Percentiles rank a stretch among this genome's conserved stretches.
Conservation (phyloP, 2,113 vertebrate species). For the Halcyon malimbica region DNA sequence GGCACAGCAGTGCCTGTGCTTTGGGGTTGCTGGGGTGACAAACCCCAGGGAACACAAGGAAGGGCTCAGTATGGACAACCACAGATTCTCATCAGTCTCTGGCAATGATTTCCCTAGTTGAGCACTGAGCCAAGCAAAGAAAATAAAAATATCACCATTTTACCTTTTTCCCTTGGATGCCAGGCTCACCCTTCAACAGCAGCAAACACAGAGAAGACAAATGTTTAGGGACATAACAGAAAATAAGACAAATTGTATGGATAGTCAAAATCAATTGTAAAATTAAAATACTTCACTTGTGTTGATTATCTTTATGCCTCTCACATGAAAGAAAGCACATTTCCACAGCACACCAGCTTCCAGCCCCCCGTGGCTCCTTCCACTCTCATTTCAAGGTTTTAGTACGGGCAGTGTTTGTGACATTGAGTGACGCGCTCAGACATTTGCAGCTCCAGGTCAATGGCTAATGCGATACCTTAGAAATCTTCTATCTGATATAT, state of each 20-base stretch:
- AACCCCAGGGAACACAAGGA: not conserved
- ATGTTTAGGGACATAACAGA: not conserved
- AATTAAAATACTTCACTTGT: not conserved
- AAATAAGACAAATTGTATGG: not conserved
- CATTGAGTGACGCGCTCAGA: not conserved
- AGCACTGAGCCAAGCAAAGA: not conserved
- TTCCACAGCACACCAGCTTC: not conserved
- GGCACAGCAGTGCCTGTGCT: not conserved
- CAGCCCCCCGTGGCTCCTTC: not conserved
- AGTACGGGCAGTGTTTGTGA: not conserved
- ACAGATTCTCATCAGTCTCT: accelerated
- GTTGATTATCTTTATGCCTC: not conserved
- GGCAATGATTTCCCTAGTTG: not conserved
- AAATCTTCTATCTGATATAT: not conserved
- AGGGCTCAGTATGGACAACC: not conserved
- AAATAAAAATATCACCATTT: not conserved
- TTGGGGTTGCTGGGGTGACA: accelerated
- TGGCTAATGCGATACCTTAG: not conserved
- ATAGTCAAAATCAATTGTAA: not conserved
- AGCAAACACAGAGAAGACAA: not conserved
- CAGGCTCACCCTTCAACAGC: conserved; percentile 64
- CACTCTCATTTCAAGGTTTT: not conserved
- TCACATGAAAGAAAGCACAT: not conserved
- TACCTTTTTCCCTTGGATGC: conserved; percentile 71
- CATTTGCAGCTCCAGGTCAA: not conserved